phyloP scores from a whole-genome alignment of 2,888 invertebrate genomes.

The Sympetrum striolatum region DNA sequence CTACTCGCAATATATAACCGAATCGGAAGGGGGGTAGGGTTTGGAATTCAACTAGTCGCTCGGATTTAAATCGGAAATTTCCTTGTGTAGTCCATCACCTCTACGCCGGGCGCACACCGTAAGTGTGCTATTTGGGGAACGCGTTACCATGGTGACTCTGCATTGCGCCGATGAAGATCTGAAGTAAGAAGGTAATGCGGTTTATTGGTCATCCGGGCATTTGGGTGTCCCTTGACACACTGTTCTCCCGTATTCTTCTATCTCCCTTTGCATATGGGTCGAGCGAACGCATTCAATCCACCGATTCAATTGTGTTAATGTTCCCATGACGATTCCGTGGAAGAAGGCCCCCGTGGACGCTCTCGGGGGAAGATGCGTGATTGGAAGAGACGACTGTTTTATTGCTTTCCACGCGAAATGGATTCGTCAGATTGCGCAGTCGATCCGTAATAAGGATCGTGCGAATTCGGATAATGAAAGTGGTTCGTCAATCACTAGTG shows the following conservation, averaged over 20 bases:
- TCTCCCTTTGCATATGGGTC: neutral
- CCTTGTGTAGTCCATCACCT: no score
- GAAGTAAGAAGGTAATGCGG: neutral
- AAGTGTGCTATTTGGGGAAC: neutral
- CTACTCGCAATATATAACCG: no score
- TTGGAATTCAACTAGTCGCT: no score
- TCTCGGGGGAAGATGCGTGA: neutral
- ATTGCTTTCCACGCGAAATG: no score
- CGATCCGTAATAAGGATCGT: no score
- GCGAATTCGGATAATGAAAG: no score
- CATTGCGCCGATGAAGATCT: neutral
- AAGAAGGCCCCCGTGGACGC: neutral
- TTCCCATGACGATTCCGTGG: neutral
- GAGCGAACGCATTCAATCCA: neutral
- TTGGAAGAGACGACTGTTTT: neutral
- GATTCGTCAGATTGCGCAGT: no score
- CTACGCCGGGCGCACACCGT: no score
- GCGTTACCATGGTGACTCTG: neutral
- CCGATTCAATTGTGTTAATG: neutral
- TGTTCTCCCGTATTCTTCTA: neutral
- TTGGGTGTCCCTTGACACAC: neutral
- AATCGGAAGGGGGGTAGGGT: no score
- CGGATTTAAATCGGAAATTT: no score
- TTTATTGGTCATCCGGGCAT: neutral
- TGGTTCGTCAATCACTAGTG: no score